A percentile compares a stretch with the other conserved stretches of the same genome.
Conservation (phyloP, 2,113 vertebrate genomes). For the Bostrychus sinensis region DNA sequence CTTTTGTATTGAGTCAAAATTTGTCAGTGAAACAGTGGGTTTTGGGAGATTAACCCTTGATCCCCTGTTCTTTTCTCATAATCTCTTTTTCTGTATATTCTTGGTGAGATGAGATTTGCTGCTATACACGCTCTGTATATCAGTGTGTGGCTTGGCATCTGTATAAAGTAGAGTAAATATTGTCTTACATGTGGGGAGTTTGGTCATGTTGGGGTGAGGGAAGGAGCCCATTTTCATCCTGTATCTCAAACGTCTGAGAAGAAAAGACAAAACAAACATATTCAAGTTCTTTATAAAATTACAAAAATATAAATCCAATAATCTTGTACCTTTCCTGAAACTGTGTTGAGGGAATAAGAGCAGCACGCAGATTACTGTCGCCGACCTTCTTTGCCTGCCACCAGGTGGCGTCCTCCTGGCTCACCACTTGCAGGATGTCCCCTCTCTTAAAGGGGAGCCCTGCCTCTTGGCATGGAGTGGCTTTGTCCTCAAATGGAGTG, state of each 20-base stretch:
- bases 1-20: no score
- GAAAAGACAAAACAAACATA: neutral
- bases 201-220: slow-evolving; percentile 77
- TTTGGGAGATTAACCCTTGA: slow-evolving; percentile 38
- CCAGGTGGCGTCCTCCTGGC: slow-evolving; percentile 92
- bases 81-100: slow-evolving; percentile 39
- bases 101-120: slow-evolving; percentile 18
- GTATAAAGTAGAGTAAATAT: slow-evolving; percentile 20
- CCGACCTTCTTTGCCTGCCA: slow-evolving; percentile 95
- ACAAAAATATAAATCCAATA: neutral
- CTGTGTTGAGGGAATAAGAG: slow-evolving; percentile 90
- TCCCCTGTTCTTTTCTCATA: slow-evolving; percentile 27
- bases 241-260: slow-evolving; percentile 84
- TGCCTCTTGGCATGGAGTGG: slow-evolving; percentile 94
- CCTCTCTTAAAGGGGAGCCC: slow-evolving; percentile 89
- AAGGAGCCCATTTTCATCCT: slow-evolving; percentile 83
- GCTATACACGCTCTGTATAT: neutral
- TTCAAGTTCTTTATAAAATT: neutral
- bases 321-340: slow-evolving; percentile 90
- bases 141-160: slow-evolving; percentile 16
- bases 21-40: slow-evolving; percentile 24
- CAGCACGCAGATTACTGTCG: slow-evolving; percentile 91
- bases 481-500: slow-evolving; percentile 90
- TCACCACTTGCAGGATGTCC: slow-evolving; percentile 93
- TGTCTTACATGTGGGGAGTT: slow-evolving; percentile 84